Evolutionary conservation across 92 coral and sea anemone species (phyloP).

Genomic region (Parazoanthus darwini): DNA sequence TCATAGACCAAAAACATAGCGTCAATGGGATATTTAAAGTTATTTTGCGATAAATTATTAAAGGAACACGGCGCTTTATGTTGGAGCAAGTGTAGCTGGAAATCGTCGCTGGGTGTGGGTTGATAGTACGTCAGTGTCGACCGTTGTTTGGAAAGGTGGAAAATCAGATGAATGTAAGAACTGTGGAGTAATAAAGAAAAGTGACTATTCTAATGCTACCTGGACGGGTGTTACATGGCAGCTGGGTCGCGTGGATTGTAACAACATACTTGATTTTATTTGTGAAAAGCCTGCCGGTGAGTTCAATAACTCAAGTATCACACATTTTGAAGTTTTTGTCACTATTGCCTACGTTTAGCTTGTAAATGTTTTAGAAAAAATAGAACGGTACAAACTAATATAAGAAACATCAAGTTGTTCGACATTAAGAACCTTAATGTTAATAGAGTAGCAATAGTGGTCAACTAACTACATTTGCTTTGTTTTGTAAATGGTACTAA

Average conservation of each 20-base stretch:
- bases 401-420: too few species aligned
- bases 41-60: too few species aligned
- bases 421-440: too few species aligned
- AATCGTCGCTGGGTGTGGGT: constrained; percentile 15
- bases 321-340: too few species aligned
- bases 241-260: background rate
- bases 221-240: background rate
- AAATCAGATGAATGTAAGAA: background rate
- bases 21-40: too few species aligned
- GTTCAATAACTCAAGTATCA: background rate
- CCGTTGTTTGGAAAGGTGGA: background rate
- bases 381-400: too few species aligned
- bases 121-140: background rate
- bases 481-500: too few species aligned
- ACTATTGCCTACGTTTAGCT: too few species aligned
- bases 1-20: too few species aligned
- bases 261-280: background rate
- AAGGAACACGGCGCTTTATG: background rate
- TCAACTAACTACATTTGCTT: too few species aligned
- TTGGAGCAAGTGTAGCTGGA: constrained; percentile 1
- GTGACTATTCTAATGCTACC: background rate
- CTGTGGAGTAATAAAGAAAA: background rate
- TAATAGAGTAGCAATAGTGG: too few species aligned
- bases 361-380: too few species aligned
- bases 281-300: constrained; percentile 4